Conservation (phyloP, 2,888 invertebrate species). For the Endotricha flammealis region DNA sequence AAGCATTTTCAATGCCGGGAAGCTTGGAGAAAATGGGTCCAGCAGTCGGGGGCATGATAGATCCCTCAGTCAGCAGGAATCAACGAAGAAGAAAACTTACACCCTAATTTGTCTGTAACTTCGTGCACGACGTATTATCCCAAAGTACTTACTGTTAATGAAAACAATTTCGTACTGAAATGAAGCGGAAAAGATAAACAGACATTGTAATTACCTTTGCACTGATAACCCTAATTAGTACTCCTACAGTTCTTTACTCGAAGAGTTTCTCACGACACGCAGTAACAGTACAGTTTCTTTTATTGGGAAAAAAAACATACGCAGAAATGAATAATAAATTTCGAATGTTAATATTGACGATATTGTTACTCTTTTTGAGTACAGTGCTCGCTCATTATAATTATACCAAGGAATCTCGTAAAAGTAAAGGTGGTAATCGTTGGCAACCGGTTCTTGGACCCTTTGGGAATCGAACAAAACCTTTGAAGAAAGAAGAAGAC, state of each 20-base stretch:
- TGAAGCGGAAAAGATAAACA: constrained; percentile 21
- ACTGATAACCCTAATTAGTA: constrained; percentile 35
- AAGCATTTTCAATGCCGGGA: neutral
- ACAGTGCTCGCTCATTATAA: neutral
- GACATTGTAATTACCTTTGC: constrained; percentile 13
- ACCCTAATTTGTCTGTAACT: no score
- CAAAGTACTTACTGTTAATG: neutral
- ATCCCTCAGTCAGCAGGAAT: no score
- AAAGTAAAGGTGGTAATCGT: constrained; percentile 12
- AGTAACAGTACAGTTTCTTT: neutral
- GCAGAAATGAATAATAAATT: neutral
- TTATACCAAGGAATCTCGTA: no score
- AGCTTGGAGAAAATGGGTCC: neutral
- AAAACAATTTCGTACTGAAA: constrained; percentile 5
- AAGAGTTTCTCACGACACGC: constrained; percentile 4
- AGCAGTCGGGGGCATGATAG: no score
- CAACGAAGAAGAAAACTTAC: no score
- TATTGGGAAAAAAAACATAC: no score
- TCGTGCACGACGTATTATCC: neutral
- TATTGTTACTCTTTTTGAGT: neutral
- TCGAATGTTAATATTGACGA: neutral
- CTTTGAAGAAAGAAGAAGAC: constrained; percentile 37
- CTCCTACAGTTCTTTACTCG: constrained; percentile 12
- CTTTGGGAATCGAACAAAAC: constrained; percentile 35
- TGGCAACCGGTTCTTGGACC: constrained; percentile 34